A percentile compares a stretch with the other conserved stretches of the same genome.
Conservation (phyloP, 2,888 invertebrate species). For the Malacosoma neustria region DNA sequence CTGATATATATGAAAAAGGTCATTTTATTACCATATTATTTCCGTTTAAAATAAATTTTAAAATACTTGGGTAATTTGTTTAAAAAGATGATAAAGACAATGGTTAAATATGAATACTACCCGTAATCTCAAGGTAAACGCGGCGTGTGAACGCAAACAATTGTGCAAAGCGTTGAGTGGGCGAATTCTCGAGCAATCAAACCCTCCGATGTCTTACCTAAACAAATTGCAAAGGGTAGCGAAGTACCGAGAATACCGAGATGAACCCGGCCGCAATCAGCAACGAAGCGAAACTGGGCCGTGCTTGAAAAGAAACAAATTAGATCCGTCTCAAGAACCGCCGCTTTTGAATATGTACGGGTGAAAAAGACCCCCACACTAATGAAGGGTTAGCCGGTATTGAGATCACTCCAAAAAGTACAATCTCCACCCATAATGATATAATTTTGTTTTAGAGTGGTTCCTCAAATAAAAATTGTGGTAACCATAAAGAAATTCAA, state of each 20-base stretch:
- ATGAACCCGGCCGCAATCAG: conserved; percentile 52
- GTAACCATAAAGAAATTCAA: neutral
- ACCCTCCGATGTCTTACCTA: conserved; percentile 29
- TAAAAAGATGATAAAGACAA: neutral
- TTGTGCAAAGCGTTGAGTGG: conserved; percentile 1
- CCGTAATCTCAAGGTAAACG: neutral
- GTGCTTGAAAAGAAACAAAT: conserved; percentile 67
- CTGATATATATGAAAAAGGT: no score
- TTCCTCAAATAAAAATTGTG: neutral
- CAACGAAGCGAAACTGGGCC: conserved; percentile 37
- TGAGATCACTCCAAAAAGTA: neutral
- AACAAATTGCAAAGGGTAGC: conserved; percentile 33
- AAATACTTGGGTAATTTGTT: no score
- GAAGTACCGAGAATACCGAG: conserved; percentile 25
- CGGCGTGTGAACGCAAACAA: neutral
- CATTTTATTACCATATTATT: no score
- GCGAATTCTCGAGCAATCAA: conserved; percentile 15
- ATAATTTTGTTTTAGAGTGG: neutral
- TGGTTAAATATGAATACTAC: neutral
- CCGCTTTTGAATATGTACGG: conserved; percentile 44
- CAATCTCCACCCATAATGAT: neutral
- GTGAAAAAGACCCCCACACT: conserved; percentile 46
- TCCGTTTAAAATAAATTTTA: no score
- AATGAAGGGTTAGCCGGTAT: conserved; percentile 46
- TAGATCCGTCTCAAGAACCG: conserved; percentile 63